These are phyloP conservation scores for Prunella fulvescens DNA, from an alignment of 2,113 vertebrate genomes.

Conservation along the genomic window DNA sequence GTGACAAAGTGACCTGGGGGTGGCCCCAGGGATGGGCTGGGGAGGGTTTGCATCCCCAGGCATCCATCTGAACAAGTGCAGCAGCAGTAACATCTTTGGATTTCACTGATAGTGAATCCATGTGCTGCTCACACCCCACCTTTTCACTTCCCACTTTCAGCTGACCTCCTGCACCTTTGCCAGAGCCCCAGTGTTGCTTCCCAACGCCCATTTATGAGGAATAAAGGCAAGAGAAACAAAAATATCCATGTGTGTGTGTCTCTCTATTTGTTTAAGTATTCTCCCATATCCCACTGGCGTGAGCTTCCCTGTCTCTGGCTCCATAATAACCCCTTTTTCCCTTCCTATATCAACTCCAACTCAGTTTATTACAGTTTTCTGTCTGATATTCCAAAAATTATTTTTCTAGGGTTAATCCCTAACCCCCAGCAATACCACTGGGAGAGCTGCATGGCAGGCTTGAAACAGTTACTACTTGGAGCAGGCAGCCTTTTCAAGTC, in stretches of 20 bases:
- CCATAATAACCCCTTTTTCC: neutral
- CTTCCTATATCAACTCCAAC: neutral
- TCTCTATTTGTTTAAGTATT: neutral
- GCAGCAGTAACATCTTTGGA: accelerated
- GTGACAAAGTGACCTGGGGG: neutral
- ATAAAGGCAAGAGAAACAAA: neutral
- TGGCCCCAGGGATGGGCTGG: neutral
- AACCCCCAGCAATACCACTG: neutral
- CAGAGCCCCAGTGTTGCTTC: neutral
- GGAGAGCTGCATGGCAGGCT: neutral
- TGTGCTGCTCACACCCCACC: neutral
- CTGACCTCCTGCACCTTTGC: neutral
- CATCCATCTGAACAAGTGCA: accelerated
- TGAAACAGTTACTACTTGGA: slow-evolving; percentile 43
- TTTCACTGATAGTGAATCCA: accelerated
- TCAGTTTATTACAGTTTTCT: slow-evolving; percentile 25
- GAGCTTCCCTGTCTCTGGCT: neutral
- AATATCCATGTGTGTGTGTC: neutral
- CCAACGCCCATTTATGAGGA: neutral
- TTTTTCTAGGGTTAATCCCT: slow-evolving; percentile 63
- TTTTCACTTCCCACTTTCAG: neutral
- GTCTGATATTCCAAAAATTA: slow-evolving; percentile 50
- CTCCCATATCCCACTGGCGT: neutral
- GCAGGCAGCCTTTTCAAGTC: neutral
- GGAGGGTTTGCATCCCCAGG: neutral